These are phyloP conservation scores for Diploscapter pachys DNA, from an alignment of 1,140 invertebrate species.

Conservation along the genomic window DNA sequence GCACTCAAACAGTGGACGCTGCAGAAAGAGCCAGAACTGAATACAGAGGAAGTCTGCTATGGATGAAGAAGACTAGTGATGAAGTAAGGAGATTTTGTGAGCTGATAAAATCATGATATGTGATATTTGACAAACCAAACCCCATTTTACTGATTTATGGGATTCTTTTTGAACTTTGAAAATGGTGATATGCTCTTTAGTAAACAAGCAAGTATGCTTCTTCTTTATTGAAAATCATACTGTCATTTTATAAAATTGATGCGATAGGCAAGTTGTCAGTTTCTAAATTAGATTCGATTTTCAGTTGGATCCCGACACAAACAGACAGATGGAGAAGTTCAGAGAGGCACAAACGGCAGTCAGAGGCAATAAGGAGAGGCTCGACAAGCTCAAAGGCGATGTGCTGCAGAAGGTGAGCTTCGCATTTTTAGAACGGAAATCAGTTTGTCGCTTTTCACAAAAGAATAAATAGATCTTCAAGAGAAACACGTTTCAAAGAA, in stretches of 20 bases:
- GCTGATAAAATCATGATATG: too few relatives aligned
- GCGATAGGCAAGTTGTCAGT: not conserved
- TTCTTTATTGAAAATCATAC: too few relatives aligned
- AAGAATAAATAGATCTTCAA: slow-evolving; percentile 65
- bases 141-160: too few relatives aligned
- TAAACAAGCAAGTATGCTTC: too few relatives aligned
- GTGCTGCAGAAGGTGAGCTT: slow-evolving; percentile 76
- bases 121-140: too few relatives aligned
- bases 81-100: slow-evolving; percentile 62
- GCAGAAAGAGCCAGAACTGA: slow-evolving; percentile 95
- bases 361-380: slow-evolving; percentile 75
- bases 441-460: not conserved
- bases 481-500: slow-evolving; percentile 73
- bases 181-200: too few relatives aligned
- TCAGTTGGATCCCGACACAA: slow-evolving; percentile 86
- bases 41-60: slow-evolving; percentile 85
- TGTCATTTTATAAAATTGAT: too few relatives aligned
- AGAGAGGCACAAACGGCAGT: slow-evolving; percentile 75
- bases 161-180: too few relatives aligned
- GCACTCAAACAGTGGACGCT: slow-evolving; percentile 77
- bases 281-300: slow-evolving; percentile 7
- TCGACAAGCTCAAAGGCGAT: slow-evolving; percentile 90
- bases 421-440: slow-evolving; percentile 51
- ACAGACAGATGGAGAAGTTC: slow-evolving; percentile 89
- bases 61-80: slow-evolving; percentile 97